These are phyloP conservation scores for Neopipo cinnamomea DNA, from an alignment of 2,113 vertebrate genomes.

Conservation along the genomic window DNA sequence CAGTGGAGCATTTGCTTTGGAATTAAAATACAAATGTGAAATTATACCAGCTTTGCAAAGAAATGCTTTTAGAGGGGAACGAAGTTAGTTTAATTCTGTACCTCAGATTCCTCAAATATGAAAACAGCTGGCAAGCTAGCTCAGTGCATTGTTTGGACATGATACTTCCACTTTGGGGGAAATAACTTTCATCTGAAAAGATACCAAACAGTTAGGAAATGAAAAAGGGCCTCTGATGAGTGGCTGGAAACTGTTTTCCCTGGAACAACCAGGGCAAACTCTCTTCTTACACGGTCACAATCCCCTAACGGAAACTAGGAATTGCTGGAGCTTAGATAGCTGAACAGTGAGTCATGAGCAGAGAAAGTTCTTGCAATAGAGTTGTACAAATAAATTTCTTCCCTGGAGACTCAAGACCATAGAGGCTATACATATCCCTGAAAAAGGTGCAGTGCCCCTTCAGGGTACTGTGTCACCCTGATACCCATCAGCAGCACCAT, in stretches of 20 bases:
- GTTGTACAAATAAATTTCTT: background rate
- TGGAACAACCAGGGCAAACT: background rate
- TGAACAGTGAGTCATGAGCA: background rate
- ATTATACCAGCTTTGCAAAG: conserved; percentile 37
- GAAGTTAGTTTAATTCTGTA: background rate
- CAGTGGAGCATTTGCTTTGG: conserved; percentile 56
- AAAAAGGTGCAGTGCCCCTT: background rate
- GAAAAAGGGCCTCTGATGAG: background rate
- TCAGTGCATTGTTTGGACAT: background rate
- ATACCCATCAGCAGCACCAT: background rate
- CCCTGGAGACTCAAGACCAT: background rate
- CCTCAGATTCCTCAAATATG: background rate
- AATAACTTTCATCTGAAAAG: background rate
- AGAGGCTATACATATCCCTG: background rate
- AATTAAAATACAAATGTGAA: conserved; percentile 54
- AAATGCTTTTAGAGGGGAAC: background rate
- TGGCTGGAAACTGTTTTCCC: background rate
- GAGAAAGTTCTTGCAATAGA: background rate
- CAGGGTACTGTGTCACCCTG: background rate
- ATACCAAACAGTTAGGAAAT: background rate
- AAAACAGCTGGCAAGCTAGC: background rate
- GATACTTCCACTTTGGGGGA: background rate
- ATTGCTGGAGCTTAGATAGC: background rate
- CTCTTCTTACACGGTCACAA: background rate
- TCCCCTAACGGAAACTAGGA: background rate